Percentiles rank a stretch among this genome's conserved stretches.
Evolutionary conservation across 2,113 vertebrate genomes (phyloP).

Genomic region (Pomatostomus ruficeps): DNA sequence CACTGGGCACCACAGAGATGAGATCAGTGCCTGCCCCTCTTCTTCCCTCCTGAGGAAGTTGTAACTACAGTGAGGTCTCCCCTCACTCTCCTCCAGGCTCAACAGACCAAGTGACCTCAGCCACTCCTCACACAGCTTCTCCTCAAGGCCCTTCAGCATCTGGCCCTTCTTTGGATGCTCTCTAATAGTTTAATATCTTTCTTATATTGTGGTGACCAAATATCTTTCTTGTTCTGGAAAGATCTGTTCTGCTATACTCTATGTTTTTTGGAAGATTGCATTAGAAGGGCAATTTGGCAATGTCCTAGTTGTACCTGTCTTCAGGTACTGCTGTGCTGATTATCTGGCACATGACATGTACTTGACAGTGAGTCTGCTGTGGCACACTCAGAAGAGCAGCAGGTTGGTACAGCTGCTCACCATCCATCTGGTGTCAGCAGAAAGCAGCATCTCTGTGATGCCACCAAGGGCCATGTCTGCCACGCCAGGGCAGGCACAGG

Average conservation of each 20-base stretch:
- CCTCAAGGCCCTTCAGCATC: neutral
- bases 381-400: neutral
- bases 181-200: neutral
- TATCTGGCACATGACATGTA: accelerated
- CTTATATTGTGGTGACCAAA: neutral
- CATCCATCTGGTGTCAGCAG: neutral
- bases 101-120: neutral
- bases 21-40: neutral
- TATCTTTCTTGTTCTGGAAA: neutral
- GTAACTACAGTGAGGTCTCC: neutral
- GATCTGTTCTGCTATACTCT: neutral
- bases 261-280: neutral
- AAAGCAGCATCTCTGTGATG: neutral
- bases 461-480: neutral
- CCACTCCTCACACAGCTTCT: accelerated
- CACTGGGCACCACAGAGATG: neutral
- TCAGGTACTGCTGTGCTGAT: neutral
- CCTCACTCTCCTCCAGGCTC: neutral
- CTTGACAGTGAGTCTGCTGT: neutral
- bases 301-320: neutral
- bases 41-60: neutral
- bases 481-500: accelerated
- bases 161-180: neutral
- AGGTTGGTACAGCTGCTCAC: neutral
- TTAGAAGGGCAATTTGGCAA: neutral